Evolutionary conservation across 2,888 invertebrate species (phyloP).

Genomic region (Cactoblastis cactorum): DNA sequence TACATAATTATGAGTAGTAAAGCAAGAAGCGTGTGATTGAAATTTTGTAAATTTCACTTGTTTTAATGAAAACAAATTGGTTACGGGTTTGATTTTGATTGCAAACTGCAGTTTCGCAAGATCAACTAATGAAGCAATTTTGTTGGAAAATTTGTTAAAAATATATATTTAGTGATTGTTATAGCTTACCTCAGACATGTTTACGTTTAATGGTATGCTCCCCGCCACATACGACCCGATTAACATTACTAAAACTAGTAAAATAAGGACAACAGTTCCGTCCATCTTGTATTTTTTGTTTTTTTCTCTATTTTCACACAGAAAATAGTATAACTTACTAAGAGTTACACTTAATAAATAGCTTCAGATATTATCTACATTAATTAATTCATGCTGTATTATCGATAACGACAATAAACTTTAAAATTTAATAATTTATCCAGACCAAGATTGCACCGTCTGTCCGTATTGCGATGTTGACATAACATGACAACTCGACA

Average conservation of each 20-base stretch:
- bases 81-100: not conserved
- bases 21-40: not conserved
- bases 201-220: slow-evolving; percentile 95
- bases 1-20: not conserved
- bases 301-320: slow-evolving; percentile 13
- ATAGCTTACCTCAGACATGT: slow-evolving; percentile 91
- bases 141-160: slow-evolving; percentile 1
- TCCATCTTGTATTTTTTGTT: slow-evolving; percentile 82
- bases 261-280: slow-evolving; percentile 88
- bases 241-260: slow-evolving; percentile 95
- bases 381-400: not conserved
- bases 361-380: not conserved
- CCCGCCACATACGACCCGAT: slow-evolving; percentile 97
- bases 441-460: not conserved
- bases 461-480: slow-evolving; percentile 21
- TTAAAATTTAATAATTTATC: not conserved
- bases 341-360: not conserved
- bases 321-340: not conserved
- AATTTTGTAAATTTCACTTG: not conserved
- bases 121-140: not conserved
- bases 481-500: slow-evolving; percentile 20
- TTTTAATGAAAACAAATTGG: slow-evolving; percentile 6
- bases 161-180: not conserved
- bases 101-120: not conserved
- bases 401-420: not conserved